Percentiles rank a stretch among this genome's conserved stretches.
These are phyloP conservation scores for Oostethus manadensis DNA, from an alignment of 2,113 vertebrate genomes.

Conservation along the genomic window DNA sequence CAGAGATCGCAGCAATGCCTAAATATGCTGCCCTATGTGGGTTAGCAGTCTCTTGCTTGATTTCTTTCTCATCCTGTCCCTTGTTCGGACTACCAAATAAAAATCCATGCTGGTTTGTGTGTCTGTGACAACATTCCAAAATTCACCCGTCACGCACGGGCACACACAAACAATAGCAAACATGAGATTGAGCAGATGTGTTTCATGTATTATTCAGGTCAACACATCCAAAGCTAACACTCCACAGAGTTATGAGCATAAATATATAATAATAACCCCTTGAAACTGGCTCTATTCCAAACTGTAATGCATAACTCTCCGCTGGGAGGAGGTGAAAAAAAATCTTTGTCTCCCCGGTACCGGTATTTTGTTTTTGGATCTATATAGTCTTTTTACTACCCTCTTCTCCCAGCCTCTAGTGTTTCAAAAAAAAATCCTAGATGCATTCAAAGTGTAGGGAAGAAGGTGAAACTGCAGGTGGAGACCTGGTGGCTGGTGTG, in stretches of 20 bases:
- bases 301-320: conserved; percentile 20
- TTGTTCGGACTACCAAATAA: conserved; percentile 13
- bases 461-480: conserved; percentile 40
- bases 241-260: conserved; percentile 51
- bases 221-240: conserved; percentile 54
- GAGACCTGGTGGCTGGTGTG: conserved; percentile 30
- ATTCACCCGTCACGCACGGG: conserved; percentile 22
- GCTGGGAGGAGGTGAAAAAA: conserved; percentile 10
- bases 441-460: conserved; percentile 21
- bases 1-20: not conserved
- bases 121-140: conserved; percentile 16
- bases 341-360: not conserved
- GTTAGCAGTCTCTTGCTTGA: conserved; percentile 1
- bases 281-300: conserved; percentile 25
- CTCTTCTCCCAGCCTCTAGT: not conserved
- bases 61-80: conserved; percentile 16
- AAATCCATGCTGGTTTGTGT: conserved; percentile 14
- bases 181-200: conserved; percentile 53
- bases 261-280: conserved; percentile 61
- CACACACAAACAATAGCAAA: conserved; percentile 34
- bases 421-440: conserved; percentile 21
- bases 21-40: not conserved
- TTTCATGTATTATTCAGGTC: conserved; percentile 72
- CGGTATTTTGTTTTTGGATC: not conserved
- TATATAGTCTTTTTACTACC: not conserved